Evolutionary conservation across 2,888 invertebrate species (phyloP).

Genomic region (Drosophila flavopinicola): DNA sequence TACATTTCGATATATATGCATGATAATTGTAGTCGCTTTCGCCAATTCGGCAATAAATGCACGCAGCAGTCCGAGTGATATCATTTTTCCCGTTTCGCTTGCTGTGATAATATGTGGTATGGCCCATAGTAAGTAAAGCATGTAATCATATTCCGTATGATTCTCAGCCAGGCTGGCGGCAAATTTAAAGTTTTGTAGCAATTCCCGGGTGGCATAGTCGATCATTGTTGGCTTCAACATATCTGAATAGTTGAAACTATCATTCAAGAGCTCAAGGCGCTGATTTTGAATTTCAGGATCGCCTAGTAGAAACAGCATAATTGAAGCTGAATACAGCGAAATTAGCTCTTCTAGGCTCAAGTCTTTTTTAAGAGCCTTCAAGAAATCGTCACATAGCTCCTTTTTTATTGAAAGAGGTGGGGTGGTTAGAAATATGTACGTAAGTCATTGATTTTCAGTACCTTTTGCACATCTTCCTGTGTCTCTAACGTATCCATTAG

Average conservation of each 20-base stretch:
- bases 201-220: constrained; percentile 50
- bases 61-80: constrained; percentile 53
- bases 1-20: constrained; percentile 63
- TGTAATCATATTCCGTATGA: constrained; percentile 39
- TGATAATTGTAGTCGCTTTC: constrained; percentile 19
- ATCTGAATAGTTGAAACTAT: constrained; percentile 59
- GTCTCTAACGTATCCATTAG: background rate
- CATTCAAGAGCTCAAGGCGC: constrained; percentile 53
- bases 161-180: constrained; percentile 22
- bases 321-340: constrained; percentile 42
- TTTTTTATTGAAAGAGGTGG: background rate
- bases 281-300: constrained; percentile 14
- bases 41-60: constrained; percentile 44
- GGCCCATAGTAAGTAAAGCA: constrained; percentile 37
- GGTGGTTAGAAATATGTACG: background rate
- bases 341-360: constrained; percentile 52
- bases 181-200: constrained; percentile 37
- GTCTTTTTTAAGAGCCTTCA: constrained; percentile 27
- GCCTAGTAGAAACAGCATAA: constrained; percentile 35
- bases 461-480: constrained; percentile 28
- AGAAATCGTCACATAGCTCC: constrained; percentile 37
- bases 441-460: background rate
- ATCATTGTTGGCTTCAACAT: constrained; percentile 67
- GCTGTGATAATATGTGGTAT: constrained; percentile 62
- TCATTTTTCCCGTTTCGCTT: constrained; percentile 65